These are phyloP conservation scores for Galago senegalensis DNA, from an alignment of 2,797 vertebrate species.

Conservation along the genomic window DNA sequence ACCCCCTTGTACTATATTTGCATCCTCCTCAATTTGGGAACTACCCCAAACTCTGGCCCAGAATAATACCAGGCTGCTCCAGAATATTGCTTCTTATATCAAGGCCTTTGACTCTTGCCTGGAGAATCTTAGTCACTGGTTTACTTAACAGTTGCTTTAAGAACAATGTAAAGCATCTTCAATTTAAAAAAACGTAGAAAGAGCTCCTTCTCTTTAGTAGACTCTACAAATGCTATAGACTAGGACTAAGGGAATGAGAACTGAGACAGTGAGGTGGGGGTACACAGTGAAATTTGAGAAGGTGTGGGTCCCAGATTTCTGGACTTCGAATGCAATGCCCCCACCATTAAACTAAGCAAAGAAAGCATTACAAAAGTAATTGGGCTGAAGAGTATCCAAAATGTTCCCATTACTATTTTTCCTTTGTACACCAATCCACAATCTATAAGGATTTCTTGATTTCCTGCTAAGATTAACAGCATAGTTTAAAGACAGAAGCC, in stretches of 20 bases:
- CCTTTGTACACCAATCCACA: background rate
- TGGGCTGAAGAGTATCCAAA: background rate
- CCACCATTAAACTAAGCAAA: background rate
- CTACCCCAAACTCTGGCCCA: background rate
- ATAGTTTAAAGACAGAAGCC: background rate
- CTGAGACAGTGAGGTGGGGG: background rate
- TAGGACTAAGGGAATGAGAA: fast-evolving
- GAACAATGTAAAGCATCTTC: background rate
- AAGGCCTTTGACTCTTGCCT: background rate
- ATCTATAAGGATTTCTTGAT: background rate
- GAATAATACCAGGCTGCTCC: background rate
- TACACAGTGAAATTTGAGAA: background rate
- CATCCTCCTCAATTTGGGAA: background rate
- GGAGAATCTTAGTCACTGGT: slow-evolving; percentile 1
- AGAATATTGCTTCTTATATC: background rate
- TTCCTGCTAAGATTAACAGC: background rate
- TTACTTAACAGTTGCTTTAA: background rate
- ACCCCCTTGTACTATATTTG: background rate
- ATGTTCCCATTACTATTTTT: background rate
- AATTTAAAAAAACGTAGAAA: background rate
- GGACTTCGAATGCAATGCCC: background rate
- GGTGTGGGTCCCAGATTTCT: background rate
- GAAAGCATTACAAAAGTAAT: background rate
- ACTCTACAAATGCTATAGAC: background rate
- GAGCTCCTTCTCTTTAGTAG: background rate